phyloP scores from a whole-genome alignment of 1,140 invertebrate species.

The Caenorhabditis latens region DNA sequence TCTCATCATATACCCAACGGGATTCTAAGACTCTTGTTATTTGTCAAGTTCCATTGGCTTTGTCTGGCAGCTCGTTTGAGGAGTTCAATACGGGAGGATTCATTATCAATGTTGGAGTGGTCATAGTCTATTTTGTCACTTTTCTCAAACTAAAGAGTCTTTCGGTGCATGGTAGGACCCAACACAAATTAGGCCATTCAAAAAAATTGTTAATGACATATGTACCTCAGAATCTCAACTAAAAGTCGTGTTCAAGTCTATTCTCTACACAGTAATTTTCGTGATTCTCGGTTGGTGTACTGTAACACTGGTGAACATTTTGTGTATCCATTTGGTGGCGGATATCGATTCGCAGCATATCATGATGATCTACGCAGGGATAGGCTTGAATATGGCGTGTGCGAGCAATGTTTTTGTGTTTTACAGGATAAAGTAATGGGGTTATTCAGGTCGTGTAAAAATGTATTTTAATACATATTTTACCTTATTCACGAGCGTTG shows the following conservation, averaged over 20 bases:
- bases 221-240: neutral
- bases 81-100: slow-evolving; percentile 1
- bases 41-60: slow-evolving; percentile 15
- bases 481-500: too few species aligned
- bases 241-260: slow-evolving; percentile 10
- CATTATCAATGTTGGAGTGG: neutral
- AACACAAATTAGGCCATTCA: neutral
- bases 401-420: slow-evolving; percentile 19
- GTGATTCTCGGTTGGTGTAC: slow-evolving; percentile 33
- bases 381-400: slow-evolving; percentile 8
- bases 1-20: neutral
- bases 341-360: slow-evolving; percentile 10
- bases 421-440: slow-evolving; percentile 13
- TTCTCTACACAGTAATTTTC: slow-evolving; percentile 21
- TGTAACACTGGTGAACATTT: slow-evolving; percentile 5
- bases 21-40: neutral
- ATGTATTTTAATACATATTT: too few species aligned
- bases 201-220: too few species aligned
- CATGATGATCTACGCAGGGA: neutral
- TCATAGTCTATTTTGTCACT: slow-evolving; percentile 2
- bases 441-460: too few species aligned
- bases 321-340: neutral
- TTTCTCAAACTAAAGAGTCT: neutral
- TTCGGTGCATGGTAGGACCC: neutral
- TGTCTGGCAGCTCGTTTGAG: slow-evolving; percentile 18